Percentiles rank a stretch among this genome's conserved stretches.
These are phyloP conservation scores for Urocolius indicus DNA, from an alignment of 2,113 vertebrate genomes.

Conservation along the genomic window DNA sequence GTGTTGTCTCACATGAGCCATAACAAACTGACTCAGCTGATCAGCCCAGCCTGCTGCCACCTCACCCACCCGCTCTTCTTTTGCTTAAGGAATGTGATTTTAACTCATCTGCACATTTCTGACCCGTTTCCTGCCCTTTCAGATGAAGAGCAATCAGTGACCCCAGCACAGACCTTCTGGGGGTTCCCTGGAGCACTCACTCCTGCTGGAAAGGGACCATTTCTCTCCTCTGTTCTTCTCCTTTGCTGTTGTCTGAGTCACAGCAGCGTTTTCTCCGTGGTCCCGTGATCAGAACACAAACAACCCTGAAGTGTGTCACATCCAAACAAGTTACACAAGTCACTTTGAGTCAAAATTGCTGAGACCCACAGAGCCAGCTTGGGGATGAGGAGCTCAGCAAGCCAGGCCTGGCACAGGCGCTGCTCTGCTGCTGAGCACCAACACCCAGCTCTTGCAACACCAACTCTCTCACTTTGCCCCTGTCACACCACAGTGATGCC, in stretches of 20 bases:
- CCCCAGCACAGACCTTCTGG: neutral
- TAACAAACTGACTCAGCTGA: neutral
- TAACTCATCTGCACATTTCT: neutral
- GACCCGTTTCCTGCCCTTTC: neutral
- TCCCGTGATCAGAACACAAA: neutral
- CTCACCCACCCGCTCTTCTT: neutral
- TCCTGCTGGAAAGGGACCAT: fast-evolving
- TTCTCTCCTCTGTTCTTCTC: neutral
- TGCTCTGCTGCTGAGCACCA: neutral
- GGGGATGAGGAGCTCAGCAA: neutral
- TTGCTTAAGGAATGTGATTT: neutral
- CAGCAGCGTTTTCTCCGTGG: neutral
- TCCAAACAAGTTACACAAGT: neutral
- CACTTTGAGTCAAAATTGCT: neutral
- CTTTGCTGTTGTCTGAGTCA: neutral
- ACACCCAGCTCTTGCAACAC: neutral
- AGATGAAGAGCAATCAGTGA: neutral
- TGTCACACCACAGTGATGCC: fast-evolving
- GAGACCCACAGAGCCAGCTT: neutral
- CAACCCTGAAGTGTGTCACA: neutral
- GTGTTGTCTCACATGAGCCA: neutral
- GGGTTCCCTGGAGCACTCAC: fast-evolving
- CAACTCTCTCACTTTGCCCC: neutral
- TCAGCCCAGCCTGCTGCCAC: neutral
- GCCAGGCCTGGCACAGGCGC: neutral